phyloP scores from a whole-genome alignment of 37 sponge, comb jelly and placozoan genomes.

The Chondrosia reniformis region DNA sequence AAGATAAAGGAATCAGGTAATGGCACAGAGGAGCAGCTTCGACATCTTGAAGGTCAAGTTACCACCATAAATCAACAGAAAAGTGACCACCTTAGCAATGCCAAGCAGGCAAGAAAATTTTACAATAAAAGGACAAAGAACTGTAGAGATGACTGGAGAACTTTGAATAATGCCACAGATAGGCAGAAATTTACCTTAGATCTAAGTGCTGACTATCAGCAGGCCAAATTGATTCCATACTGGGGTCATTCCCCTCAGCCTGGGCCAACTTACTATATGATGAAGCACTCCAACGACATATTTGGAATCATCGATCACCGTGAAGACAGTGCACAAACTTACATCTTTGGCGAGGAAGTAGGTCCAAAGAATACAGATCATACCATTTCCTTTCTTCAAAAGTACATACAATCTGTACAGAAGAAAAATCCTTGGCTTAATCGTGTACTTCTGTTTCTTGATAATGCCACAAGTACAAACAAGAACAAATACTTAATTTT shows the following conservation, averaged over 20 bases:
- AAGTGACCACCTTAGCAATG: constrained; percentile 11
- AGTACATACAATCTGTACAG: not conserved
- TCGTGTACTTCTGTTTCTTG: constrained; percentile 38
- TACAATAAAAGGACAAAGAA: not conserved
- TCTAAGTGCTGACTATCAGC: constrained; percentile 42
- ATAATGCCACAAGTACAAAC: constrained; percentile 41
- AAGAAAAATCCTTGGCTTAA: constrained; percentile 24
- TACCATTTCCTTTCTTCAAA: constrained; percentile 23
- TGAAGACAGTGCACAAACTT: not conserved
- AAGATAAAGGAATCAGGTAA: constrained; percentile 35
- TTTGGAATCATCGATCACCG: constrained; percentile 52
- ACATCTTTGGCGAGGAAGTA: constrained; percentile 29
- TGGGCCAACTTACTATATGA: constrained; percentile 36
- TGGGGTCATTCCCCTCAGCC: constrained; percentile 46
- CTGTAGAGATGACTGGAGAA: constrained; percentile 34
- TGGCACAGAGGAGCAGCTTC: not conserved
- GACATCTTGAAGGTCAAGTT: not conserved
- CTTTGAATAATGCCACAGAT: not conserved
- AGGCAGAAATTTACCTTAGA: constrained; percentile 13
- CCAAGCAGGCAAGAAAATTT: not conserved
- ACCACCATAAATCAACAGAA: not conserved
- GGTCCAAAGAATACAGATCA: constrained; percentile 56
- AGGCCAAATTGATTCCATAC: constrained; percentile 35
- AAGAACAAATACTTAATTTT: constrained; percentile 34
- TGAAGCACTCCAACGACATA: constrained; percentile 32